Conservation (phyloP, 2,113 vertebrate species). For the Cyprinodon variegatus region DNA sequence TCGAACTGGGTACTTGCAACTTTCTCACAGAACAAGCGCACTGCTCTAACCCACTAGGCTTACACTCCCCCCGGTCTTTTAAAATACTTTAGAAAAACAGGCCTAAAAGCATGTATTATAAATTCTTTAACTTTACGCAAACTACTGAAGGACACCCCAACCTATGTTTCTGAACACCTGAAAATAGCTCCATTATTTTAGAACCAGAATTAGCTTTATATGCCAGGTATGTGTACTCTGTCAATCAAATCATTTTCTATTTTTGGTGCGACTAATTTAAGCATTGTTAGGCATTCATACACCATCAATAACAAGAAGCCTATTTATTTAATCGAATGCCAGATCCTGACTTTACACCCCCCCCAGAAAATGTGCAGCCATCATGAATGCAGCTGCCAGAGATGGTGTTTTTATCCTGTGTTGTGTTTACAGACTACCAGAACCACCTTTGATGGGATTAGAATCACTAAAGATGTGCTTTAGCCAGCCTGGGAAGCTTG, state of each 20-base stretch:
- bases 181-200: neutral
- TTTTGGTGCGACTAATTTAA: slow-evolving; percentile 12
- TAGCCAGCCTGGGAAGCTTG: slow-evolving; percentile 61
- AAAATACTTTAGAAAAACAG: no score
- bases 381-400: slow-evolving; percentile 35
- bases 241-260: slow-evolving; percentile 27
- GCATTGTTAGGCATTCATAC: neutral
- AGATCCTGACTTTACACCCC: slow-evolving; percentile 14
- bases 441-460: slow-evolving; percentile 76
- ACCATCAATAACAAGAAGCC: neutral
- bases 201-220: no score
- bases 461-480: slow-evolving; percentile 69
- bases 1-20: no score
- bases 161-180: no score
- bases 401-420: slow-evolving; percentile 56
- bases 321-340: slow-evolving; percentile 5
- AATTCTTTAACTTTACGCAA: neutral
- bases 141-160: neutral
- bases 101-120: neutral
- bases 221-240: no score
- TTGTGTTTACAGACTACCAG: slow-evolving; percentile 67
- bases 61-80: no score
- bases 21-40: no score
- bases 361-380: slow-evolving; percentile 2
- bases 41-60: no score